Evolutionary conservation across 2,888 invertebrate species (phyloP).

Genomic region (Mythimna albipuncta): DNA sequence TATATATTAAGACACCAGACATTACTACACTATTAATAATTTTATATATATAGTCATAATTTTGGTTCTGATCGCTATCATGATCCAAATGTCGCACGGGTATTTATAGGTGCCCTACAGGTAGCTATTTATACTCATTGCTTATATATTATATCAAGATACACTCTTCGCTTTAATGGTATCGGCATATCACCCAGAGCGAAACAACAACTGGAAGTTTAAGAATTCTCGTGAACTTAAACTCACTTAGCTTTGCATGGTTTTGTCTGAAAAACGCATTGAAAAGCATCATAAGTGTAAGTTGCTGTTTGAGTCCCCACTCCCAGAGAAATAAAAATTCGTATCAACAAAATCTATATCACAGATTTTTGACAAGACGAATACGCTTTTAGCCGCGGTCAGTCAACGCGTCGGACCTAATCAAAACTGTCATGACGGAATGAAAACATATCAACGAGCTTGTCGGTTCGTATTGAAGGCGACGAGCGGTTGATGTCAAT

Average conservation of each 20-base stretch:
- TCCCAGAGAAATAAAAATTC: conserved; percentile 14
- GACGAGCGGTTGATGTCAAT: conserved; percentile 61
- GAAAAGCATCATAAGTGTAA: not conserved
- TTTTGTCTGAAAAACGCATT: not conserved
- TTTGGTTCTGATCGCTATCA: conserved; percentile 7
- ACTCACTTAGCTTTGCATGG: too few relatives aligned
- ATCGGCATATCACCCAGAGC: not conserved
- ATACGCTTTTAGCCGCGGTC: conserved; percentile 61
- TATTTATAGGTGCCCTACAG: conserved; percentile 7
- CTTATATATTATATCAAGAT: conserved; percentile 5
- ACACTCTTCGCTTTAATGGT: not conserved
- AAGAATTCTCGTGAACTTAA: not conserved
- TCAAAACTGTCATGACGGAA: conserved; percentile 64
- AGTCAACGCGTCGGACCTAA: conserved; percentile 59
- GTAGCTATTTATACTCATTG: not conserved
- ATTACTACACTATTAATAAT: too few relatives aligned
- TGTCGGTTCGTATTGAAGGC: conserved; percentile 63
- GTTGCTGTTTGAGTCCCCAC: too few relatives aligned
- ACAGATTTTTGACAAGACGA: conserved; percentile 55
- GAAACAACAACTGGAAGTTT: not conserved
- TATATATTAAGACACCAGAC: not conserved
- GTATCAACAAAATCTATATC: conserved; percentile 44
- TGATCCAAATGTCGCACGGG: not conserved
- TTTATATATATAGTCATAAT: too few relatives aligned
- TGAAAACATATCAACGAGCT: conserved; percentile 66